Conservation (phyloP, 2,888 invertebrate genomes). For the Netelia fuscicornis region DNA sequence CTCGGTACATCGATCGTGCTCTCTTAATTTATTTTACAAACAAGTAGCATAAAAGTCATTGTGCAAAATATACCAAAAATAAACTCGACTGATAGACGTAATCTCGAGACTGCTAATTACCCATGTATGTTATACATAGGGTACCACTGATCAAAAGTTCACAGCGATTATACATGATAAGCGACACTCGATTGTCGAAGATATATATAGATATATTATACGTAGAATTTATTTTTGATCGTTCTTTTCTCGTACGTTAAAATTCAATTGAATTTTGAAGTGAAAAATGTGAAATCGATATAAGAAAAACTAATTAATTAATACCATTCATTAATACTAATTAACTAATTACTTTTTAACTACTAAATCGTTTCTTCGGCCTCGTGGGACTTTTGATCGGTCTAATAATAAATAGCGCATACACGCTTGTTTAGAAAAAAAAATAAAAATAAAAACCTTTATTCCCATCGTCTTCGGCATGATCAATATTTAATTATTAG, state of each 20-base stretch:
- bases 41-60: conserved; percentile 12
- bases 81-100: conserved; percentile 54
- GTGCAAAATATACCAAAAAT: conserved; percentile 21
- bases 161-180: background rate
- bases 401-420: too few species aligned
- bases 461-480: conserved; percentile 32
- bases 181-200: background rate
- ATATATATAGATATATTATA: background rate
- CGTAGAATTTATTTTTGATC: conserved; percentile 30
- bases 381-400: too few species aligned
- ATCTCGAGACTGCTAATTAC: conserved; percentile 48
- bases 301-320: too few species aligned
- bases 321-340: too few species aligned
- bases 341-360: too few species aligned
- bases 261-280: conserved; percentile 35
- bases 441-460: too few species aligned
- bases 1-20: too few species aligned
- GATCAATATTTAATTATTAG: conserved; percentile 46
- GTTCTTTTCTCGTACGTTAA: conserved; percentile 23
- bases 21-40: conserved; percentile 2
- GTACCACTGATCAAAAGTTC: conserved; percentile 12
- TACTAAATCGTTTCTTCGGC: too few species aligned
- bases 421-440: too few species aligned
- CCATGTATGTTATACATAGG: conserved; percentile 34
- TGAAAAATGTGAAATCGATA: too few species aligned